Percentiles rank a stretch among this genome's conserved stretches.
Evolutionary conservation across 2,888 invertebrate genomes (phyloP).

Genomic region (Aspidiotus rigidus): DNA sequence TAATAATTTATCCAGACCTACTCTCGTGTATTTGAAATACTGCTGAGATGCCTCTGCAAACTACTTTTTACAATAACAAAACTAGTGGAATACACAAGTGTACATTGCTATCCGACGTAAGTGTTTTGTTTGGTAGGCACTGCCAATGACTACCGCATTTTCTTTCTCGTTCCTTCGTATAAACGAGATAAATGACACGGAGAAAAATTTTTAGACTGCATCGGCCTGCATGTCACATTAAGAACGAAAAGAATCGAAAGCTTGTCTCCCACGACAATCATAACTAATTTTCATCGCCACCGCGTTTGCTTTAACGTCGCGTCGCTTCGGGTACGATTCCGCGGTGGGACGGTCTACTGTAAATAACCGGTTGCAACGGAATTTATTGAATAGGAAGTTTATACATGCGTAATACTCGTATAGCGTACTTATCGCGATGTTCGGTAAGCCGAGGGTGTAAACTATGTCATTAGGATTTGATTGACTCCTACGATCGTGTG

Average conservation of each 20-base stretch:
- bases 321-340: background rate
- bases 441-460: slow-evolving; percentile 16
- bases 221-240: background rate
- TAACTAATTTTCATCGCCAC: background rate
- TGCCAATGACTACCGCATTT: no score
- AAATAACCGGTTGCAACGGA: background rate
- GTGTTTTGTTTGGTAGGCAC: no score
- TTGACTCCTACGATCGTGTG: slow-evolving; percentile 23
- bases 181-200: no score
- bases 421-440: background rate
- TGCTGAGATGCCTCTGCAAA: no score
- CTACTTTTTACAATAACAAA: no score
- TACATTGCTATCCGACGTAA: no score
- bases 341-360: background rate
- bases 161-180: no score
- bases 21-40: no score
- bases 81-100: no score
- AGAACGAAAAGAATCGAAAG: no score
- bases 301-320: no score
- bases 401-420: background rate
- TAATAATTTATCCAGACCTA: no score
- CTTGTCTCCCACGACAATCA: background rate
- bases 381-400: slow-evolving; percentile 4
- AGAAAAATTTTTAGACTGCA: background rate
- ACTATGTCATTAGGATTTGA: slow-evolving; percentile 20